Conservation (phyloP, 1,140 invertebrate genomes). For the Microplitis mediator region DNA sequence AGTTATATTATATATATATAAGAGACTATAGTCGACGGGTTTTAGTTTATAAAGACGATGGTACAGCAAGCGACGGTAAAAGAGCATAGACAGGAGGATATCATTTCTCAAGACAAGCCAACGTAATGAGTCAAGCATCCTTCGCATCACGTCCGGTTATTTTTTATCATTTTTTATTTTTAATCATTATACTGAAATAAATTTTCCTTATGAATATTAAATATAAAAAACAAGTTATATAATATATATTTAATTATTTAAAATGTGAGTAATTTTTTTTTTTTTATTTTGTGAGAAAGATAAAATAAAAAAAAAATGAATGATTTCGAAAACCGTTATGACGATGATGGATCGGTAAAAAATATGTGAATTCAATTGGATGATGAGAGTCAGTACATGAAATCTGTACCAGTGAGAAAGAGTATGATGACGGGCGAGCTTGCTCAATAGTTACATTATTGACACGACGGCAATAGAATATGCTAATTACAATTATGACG, state of each 20-base stretch:
- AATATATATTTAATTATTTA: no score
- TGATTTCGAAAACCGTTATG: no score
- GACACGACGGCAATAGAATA: not conserved
- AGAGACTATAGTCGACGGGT: constrained; percentile 11
- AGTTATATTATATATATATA: not conserved
- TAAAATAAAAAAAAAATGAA: not conserved
- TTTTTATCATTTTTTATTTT: not conserved
- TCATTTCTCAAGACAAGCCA: constrained; percentile 54
- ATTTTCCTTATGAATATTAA: not conserved
- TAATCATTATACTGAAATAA: not conserved
- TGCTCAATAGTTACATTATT: not conserved
- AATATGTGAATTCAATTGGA: no score
- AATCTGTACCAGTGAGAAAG: no score
- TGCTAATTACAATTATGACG: no score
- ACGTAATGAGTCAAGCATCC: constrained; percentile 54
- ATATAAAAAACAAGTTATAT: not conserved
- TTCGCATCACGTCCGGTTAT: constrained; percentile 52
- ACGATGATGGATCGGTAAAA: no score
- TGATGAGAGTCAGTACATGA: no score
- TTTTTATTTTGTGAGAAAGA: not conserved
- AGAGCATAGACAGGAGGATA: constrained; percentile 26
- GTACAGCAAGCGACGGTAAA: constrained; percentile 32
- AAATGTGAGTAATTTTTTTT: not conserved
- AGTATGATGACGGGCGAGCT: no score
- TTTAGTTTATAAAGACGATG: constrained; percentile 28